These are phyloP conservation scores for Meteorus cinctellus DNA, from an alignment of 2,888 invertebrate genomes.

Conservation along the genomic window DNA sequence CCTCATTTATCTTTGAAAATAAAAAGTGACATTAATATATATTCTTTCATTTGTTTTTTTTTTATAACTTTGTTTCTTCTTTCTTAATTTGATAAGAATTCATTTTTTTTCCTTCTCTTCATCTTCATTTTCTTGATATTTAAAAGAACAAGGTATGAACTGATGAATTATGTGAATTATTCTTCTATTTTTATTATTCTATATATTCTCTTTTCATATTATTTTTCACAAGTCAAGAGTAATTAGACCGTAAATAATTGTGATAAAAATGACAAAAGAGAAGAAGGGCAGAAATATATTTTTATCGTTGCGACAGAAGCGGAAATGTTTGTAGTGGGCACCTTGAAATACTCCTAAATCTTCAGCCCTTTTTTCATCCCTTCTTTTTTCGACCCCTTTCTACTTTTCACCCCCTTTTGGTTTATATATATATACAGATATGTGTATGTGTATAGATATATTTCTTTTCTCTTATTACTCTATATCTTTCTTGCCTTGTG, in stretches of 20 bases:
- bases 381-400: conserved; percentile 34
- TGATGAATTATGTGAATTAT: conserved; percentile 9
- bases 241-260: conserved; percentile 71
- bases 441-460: conserved; percentile 31
- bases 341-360: conserved; percentile 61
- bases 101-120: neutral
- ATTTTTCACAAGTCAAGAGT: conserved; percentile 47
- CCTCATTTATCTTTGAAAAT: conserved; percentile 26
- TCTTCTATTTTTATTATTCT: neutral
- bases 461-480: conserved; percentile 33
- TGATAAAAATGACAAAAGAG: conserved; percentile 71
- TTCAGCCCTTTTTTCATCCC: conserved; percentile 48
- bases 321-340: conserved; percentile 25
- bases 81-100: conserved; percentile 3
- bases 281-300: conserved; percentile 54
- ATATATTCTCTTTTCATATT: too few species aligned
- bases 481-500: conserved; percentile 50
- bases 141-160: neutral
- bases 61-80: neutral
- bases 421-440: conserved; percentile 21
- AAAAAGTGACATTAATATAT: conserved; percentile 24
- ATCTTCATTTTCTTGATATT: neutral
- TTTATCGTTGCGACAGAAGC: conserved; percentile 58
- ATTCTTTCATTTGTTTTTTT: conserved; percentile 24
- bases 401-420: conserved; percentile 18